A percentile compares a stretch with the other conserved stretches of the same genome.
Conservation (phyloP, 2,113 vertebrate species). For the Ammodytes marinus region DNA sequence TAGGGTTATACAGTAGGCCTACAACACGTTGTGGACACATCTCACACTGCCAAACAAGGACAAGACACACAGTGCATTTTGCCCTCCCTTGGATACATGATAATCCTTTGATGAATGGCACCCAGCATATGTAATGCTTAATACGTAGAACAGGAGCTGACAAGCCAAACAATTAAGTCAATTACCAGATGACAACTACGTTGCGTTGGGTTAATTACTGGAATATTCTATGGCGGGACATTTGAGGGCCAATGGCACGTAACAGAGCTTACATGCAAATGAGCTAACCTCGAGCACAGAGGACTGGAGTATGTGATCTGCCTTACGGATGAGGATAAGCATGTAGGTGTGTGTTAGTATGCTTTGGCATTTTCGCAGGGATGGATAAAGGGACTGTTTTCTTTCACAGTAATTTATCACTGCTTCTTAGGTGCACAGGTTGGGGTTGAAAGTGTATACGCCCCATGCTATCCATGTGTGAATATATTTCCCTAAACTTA, state of each 20-base stretch:
- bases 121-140: conserved; percentile 73
- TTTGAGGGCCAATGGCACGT: conserved; percentile 73
- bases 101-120: conserved; percentile 81
- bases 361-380: conserved; percentile 15
- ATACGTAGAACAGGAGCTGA: conserved; percentile 75
- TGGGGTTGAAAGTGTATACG: conserved; percentile 6
- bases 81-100: conserved; percentile 46
- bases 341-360: background rate
- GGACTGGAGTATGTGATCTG: conserved; percentile 36
- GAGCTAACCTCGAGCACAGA: conserved; percentile 65
- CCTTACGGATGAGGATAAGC: conserved; percentile 26
- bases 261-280: conserved; percentile 78
- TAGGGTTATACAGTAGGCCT: conserved; percentile 17
- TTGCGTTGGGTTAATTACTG: conserved; percentile 81
- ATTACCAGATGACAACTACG: conserved; percentile 78
- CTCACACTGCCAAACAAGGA: conserved; percentile 58
- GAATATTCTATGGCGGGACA: conserved; percentile 55
- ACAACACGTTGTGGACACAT: conserved; percentile 49
- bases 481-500: conserved; percentile 25
- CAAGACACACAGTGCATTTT: conserved; percentile 47
- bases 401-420: conserved; percentile 37
- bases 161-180: conserved; percentile 84
- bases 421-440: conserved; percentile 24
- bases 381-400: conserved; percentile 22
- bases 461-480: background rate